phyloP scores from a whole-genome alignment of 92 coral and sea anemone species.

The Umimayanthus kanabou region DNA sequence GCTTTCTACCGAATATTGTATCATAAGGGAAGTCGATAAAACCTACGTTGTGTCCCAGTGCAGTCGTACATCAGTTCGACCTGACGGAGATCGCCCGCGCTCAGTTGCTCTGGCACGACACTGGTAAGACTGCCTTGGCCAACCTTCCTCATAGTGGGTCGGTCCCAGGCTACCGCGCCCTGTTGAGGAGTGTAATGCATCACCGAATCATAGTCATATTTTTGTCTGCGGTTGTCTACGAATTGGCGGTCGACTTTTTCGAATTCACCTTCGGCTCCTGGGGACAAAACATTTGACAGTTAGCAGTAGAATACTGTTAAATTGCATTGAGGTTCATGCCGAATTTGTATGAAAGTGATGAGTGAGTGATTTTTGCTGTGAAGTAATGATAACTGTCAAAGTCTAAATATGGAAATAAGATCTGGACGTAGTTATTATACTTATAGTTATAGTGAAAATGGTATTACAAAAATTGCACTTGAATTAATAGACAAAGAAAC shows the following conservation, averaged over 20 bases:
- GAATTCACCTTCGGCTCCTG: conserved; percentile 22
- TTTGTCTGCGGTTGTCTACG: background rate
- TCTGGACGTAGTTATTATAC: too few relatives aligned
- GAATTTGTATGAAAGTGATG: too few relatives aligned
- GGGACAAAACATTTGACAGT: background rate
- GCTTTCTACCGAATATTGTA: too few relatives aligned
- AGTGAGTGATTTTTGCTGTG: too few relatives aligned
- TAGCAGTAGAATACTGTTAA: background rate
- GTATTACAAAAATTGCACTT: too few relatives aligned
- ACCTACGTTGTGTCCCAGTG: conserved; percentile 23
- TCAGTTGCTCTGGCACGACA: conserved; percentile 8
- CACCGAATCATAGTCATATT: conserved; percentile 18
- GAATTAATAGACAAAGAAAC: too few relatives aligned
- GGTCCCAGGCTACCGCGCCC: conserved; percentile 28
- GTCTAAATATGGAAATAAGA: too few relatives aligned
- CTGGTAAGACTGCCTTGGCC: conserved; percentile 4
- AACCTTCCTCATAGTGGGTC: conserved; percentile 28
- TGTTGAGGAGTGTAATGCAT: conserved; percentile 28
- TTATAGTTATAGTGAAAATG: too few relatives aligned
- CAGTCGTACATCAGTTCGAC: conserved; percentile 31
- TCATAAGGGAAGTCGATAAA: background rate
- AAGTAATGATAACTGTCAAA: too few relatives aligned
- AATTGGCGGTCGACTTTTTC: background rate
- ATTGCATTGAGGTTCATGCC: too few relatives aligned
- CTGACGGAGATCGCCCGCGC: conserved; percentile 29